These are phyloP conservation scores for Chiloscyllium punctatum DNA, from an alignment of 2,797 vertebrate species.

Conservation along the genomic window DNA sequence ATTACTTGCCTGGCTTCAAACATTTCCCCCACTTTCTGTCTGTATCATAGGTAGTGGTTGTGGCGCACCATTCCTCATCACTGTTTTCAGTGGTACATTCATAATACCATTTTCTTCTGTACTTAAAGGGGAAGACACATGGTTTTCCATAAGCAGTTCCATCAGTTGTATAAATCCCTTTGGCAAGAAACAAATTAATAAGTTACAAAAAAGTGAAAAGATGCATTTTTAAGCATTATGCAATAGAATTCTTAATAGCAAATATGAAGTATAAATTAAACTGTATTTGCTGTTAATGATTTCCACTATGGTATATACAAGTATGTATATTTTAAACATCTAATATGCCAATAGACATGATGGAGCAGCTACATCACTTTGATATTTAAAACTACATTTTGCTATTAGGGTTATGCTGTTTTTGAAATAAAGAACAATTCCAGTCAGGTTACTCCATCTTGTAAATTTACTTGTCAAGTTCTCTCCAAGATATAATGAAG, in stretches of 20 bases:
- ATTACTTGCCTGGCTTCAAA: slow-evolving; percentile 70
- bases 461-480: background rate
- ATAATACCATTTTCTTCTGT: slow-evolving; percentile 74
- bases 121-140: slow-evolving; percentile 82
- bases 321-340: background rate
- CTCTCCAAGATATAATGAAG: background rate
- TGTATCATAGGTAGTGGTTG: slow-evolving; percentile 59
- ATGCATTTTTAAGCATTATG: background rate
- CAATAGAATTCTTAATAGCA: too few relatives aligned
- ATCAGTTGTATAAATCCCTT: slow-evolving; percentile 76
- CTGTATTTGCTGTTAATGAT: too few relatives aligned
- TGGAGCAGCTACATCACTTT: background rate
- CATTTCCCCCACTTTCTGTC: slow-evolving; percentile 74
- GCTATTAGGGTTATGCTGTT: background rate
- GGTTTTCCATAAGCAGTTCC: slow-evolving; percentile 77
- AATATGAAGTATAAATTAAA: too few relatives aligned
- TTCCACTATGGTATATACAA: too few relatives aligned
- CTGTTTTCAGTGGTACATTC: slow-evolving; percentile 62
- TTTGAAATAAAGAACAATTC: background rate
- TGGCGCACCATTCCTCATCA: slow-evolving; percentile 70
- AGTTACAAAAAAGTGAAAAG: background rate
- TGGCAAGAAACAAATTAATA: slow-evolving; percentile 35
- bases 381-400: background rate
- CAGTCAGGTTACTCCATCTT: background rate
- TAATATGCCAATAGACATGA: background rate